Evolutionary conservation across 1,140 invertebrate species (phyloP).

Genomic region (Trichonephila clavata): DNA sequence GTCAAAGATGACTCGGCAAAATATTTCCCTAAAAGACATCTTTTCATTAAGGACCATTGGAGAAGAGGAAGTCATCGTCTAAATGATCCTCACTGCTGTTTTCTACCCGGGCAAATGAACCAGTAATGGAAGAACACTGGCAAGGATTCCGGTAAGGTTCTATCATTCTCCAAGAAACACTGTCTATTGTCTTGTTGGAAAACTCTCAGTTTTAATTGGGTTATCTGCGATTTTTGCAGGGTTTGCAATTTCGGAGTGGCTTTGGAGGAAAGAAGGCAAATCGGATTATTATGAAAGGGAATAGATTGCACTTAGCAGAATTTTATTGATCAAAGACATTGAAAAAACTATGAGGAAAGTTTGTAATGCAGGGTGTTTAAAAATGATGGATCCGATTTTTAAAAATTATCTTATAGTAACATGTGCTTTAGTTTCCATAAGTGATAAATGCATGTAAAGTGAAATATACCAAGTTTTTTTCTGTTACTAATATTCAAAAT

Average conservation of each 20-base stretch:
- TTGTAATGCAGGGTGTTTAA: too few species aligned
- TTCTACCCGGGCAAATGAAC: slow-evolving; percentile 3
- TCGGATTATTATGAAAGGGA: too few species aligned
- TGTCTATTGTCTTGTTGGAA: not conserved
- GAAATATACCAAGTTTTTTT: too few species aligned
- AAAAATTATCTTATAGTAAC: too few species aligned
- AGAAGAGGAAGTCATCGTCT: not conserved
- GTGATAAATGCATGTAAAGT: too few species aligned
- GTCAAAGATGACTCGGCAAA: slow-evolving; percentile 59
- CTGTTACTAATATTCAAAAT: too few species aligned
- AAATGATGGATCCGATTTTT: too few species aligned
- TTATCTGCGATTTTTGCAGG: slow-evolving; percentile 10
- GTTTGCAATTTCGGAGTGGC: not conserved
- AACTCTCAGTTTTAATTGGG: slow-evolving; percentile 48
- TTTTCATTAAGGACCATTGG: slow-evolving; percentile 39
- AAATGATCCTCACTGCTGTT: slow-evolving; percentile 15
- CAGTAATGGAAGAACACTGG: slow-evolving; percentile 26
- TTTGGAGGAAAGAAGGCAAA: too few species aligned
- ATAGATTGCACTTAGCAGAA: too few species aligned
- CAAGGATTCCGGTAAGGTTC: not conserved
- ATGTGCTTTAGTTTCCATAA: too few species aligned
- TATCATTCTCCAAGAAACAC: not conserved
- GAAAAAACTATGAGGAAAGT: too few species aligned
- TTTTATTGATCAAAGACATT: too few species aligned
- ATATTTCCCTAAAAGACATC: not conserved